A percentile compares a stretch with the other conserved stretches of the same genome.
phyloP scores from a whole-genome alignment of 2,113 vertebrate species.

The Pantherophis guttatus region DNA sequence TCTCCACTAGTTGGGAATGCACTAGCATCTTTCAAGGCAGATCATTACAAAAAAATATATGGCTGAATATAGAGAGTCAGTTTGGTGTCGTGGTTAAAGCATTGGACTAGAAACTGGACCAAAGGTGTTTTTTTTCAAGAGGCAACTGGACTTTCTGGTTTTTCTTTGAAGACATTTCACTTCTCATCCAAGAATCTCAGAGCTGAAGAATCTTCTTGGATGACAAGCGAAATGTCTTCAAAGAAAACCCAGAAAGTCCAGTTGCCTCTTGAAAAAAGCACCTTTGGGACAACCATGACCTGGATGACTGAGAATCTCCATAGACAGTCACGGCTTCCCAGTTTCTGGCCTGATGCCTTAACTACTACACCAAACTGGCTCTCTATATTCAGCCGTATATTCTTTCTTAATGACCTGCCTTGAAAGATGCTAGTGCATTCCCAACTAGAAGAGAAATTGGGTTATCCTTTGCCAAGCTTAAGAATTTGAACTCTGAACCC shows the following conservation, averaged over 20 bases:
- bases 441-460: background rate
- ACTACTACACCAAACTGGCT: background rate
- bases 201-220: too few relatives aligned
- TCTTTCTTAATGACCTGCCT: background rate
- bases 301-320: too few relatives aligned
- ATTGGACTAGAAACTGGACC: background rate
- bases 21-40: background rate
- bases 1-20: background rate
- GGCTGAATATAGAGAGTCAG: background rate
- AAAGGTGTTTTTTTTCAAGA: too few relatives aligned
- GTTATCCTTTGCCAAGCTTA: background rate
- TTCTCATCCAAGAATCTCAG: too few relatives aligned
- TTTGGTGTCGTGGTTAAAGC: background rate
- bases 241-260: too few relatives aligned
- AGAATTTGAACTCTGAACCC: background rate
- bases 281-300: too few relatives aligned
- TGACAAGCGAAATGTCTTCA: too few relatives aligned
- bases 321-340: background rate
- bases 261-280: too few relatives aligned
- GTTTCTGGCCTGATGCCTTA: background rate
- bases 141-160: too few relatives aligned
- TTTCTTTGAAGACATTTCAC: too few relatives aligned
- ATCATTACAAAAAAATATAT: background rate
- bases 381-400: background rate
- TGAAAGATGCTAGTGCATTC: background rate